phyloP scores from a whole-genome alignment of 2,888 invertebrate genomes.

The Ochropleura leucogaster region DNA sequence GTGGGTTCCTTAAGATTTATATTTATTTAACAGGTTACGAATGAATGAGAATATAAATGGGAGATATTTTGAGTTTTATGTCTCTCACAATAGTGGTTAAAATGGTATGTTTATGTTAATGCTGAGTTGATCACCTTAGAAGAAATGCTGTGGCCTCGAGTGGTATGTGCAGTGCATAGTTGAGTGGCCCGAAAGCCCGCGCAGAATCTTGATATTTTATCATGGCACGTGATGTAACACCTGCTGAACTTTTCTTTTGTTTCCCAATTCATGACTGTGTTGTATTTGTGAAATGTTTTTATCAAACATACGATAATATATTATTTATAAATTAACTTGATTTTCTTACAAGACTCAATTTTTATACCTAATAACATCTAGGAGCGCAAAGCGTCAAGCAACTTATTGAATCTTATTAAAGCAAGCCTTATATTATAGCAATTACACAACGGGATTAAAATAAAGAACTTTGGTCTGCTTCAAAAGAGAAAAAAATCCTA shows the following conservation, averaged over 20 bases:
- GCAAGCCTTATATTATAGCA: not conserved
- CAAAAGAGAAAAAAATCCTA: not conserved
- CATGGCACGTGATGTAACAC: conserved; percentile 67
- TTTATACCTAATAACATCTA: conserved; percentile 54
- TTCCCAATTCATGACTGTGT: conserved; percentile 46
- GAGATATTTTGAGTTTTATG: conserved; percentile 59
- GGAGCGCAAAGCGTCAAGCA: not conserved
- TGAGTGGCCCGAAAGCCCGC: conserved; percentile 70
- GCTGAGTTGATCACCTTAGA: conserved; percentile 82
- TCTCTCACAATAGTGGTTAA: conserved; percentile 21
- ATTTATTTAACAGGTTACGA: conserved; percentile 46
- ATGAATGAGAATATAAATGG: conserved; percentile 49
- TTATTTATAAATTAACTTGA: not conserved
- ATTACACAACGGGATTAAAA: not conserved
- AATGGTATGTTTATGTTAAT: conserved; percentile 51
- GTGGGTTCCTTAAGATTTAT: conserved; percentile 37
- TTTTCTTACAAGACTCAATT: not conserved
- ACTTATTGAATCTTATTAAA: not conserved
- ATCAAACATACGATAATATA: not conserved
- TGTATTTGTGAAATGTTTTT: conserved; percentile 47
- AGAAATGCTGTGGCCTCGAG: conserved; percentile 85
- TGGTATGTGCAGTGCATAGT: conserved; percentile 78
- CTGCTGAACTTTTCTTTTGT: conserved; percentile 66
- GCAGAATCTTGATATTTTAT: conserved; percentile 74
- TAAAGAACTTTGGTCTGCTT: not conserved